A percentile compares a stretch with the other conserved stretches of the same genome.
Evolutionary conservation across 2,888 invertebrate species (phyloP).

Genomic region (Acronicta psi): DNA sequence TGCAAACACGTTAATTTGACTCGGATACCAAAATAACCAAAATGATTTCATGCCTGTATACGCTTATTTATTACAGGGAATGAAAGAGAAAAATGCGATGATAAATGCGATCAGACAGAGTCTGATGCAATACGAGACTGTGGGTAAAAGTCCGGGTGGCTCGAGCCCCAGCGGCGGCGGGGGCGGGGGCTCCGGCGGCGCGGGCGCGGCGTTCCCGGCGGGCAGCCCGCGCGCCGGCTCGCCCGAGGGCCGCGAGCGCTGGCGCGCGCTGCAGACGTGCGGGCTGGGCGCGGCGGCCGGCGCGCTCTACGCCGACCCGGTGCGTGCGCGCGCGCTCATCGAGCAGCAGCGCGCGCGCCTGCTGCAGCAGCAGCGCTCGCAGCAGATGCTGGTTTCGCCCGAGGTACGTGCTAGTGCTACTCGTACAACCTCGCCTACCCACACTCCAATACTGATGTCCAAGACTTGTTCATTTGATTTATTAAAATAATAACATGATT

Average conservation of each 20-base stretch:
- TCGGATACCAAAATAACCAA: background rate
- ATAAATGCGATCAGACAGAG: constrained; percentile 97
- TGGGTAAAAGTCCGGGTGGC: constrained; percentile 89
- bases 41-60: background rate
- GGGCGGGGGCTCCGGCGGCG: constrained; percentile 89
- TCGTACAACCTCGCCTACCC: too few relatives aligned
- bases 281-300: constrained; percentile 56
- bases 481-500: too few relatives aligned
- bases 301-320: constrained; percentile 62
- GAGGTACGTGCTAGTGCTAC: constrained; percentile 71
- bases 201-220: constrained; percentile 84
- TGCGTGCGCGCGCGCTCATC: constrained; percentile 86
- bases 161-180: constrained; percentile 80
- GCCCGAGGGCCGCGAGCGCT: constrained; percentile 61
- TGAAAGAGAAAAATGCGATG: constrained; percentile 90
- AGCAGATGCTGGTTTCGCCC: constrained; percentile 92
- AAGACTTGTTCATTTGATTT: too few relatives aligned
- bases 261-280: constrained; percentile 51
- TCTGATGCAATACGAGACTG: constrained; percentile 95
- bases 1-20: background rate
- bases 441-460: too few relatives aligned
- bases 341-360: constrained; percentile 91
- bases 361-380: constrained; percentile 94
- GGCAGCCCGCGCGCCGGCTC: constrained; percentile 78
- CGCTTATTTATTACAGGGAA: constrained; percentile 71